phyloP scores from a whole-genome alignment of 2,888 invertebrate genomes.

The Ethmia dodecea region DNA sequence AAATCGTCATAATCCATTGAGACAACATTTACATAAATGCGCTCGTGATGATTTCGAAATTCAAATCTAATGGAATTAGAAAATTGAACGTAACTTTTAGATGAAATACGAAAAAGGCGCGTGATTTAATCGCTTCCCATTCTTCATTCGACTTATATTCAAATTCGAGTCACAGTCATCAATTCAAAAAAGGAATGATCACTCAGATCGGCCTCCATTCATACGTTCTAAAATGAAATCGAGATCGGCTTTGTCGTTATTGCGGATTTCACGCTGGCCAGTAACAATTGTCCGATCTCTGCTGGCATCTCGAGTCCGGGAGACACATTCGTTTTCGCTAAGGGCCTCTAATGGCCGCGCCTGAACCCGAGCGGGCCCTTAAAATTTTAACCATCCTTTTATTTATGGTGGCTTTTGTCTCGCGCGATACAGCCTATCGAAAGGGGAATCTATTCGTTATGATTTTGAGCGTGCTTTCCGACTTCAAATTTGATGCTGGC shows the following conservation, averaged over 20 bases:
- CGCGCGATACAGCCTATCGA: slow-evolving; percentile 49
- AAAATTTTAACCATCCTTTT: slow-evolving; percentile 70
- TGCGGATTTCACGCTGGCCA: slow-evolving; percentile 52
- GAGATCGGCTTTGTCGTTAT: slow-evolving; percentile 34
- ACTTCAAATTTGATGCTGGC: slow-evolving; percentile 2
- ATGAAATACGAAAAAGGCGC: slow-evolving; percentile 1
- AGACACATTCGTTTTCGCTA: slow-evolving; percentile 57
- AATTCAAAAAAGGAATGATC: slow-evolving; percentile 1
- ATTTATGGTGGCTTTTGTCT: slow-evolving; percentile 65
- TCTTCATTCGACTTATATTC: slow-evolving; percentile 1
- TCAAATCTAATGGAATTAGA: too few relatives aligned
- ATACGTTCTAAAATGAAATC: slow-evolving; percentile 28
- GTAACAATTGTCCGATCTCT: slow-evolving; percentile 60
- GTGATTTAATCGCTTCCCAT: slow-evolving; percentile 1
- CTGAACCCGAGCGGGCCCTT: slow-evolving; percentile 53
- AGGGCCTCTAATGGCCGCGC: slow-evolving; percentile 68
- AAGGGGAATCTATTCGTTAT: slow-evolving; percentile 52
- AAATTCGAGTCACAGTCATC: neutral
- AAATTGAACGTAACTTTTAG: too few relatives aligned
- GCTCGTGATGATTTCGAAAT: slow-evolving; percentile 12
- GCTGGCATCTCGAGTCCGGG: slow-evolving; percentile 43
- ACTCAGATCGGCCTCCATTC: slow-evolving; percentile 13
- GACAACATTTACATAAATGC: slow-evolving; percentile 16
- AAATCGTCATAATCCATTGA: slow-evolving; percentile 36
- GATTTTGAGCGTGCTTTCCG: slow-evolving; percentile 25